phyloP scores from a whole-genome alignment of 2,113 vertebrate species.

The Pelvicachromis taeniatus region DNA sequence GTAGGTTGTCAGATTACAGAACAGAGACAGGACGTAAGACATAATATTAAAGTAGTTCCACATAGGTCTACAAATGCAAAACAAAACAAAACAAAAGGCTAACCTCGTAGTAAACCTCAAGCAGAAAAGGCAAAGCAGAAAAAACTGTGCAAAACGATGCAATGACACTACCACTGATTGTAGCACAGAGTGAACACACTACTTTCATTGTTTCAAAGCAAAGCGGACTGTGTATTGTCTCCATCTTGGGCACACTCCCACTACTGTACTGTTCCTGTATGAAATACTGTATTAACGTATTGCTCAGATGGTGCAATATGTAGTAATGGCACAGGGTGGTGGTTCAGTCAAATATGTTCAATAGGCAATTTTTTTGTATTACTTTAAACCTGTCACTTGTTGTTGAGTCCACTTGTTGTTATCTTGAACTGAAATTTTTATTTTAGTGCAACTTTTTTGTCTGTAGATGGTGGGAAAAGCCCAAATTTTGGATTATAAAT shows the following conservation, averaged over 20 bases:
- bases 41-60: conserved; percentile 26
- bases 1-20: conserved; percentile 67
- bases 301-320: conserved; percentile 26
- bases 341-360: background rate
- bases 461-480: background rate
- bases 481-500: background rate
- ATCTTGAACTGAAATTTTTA: background rate
- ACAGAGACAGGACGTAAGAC: conserved; percentile 48
- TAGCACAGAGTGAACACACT: conserved; percentile 46
- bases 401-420: background rate
- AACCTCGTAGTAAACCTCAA: background rate
- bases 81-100: background rate
- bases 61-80: conserved; percentile 22
- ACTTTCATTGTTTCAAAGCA: conserved; percentile 48
- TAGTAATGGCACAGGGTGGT: conserved; percentile 25
- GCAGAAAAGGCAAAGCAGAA: conserved; percentile 50
- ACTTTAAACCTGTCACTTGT: background rate
- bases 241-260: background rate
- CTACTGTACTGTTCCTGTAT: conserved; percentile 2
- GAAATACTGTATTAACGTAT: conserved; percentile 34
- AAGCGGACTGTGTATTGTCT: conserved; percentile 49
- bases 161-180: conserved; percentile 49
- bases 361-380: background rate
- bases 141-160: conserved; percentile 73
- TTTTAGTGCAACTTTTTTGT: background rate